phyloP scores from a whole-genome alignment of 2,888 invertebrate genomes.

The Heliconius erato region DNA sequence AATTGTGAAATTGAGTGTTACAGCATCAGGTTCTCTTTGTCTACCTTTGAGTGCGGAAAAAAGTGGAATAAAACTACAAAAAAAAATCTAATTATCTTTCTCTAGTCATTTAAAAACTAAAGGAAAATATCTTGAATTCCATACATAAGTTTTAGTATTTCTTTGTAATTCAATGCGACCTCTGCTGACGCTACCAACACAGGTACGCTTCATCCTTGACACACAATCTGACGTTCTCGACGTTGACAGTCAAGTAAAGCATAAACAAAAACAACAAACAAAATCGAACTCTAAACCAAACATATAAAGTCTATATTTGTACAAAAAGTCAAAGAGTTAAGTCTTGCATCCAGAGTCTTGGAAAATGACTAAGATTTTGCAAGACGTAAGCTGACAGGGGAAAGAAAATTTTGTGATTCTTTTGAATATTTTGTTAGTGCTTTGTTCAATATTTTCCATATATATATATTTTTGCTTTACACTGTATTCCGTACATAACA shows the following conservation, averaged over 20 bases:
- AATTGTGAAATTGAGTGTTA: too few species aligned
- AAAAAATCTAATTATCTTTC: neutral
- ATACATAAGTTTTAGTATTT: constrained; percentile 12
- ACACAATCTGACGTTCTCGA: constrained; percentile 52
- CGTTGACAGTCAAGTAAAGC: constrained; percentile 50
- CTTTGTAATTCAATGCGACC: constrained; percentile 46
- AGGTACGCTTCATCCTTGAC: constrained; percentile 53
- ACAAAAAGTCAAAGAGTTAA: constrained; percentile 7
- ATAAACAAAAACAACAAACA: constrained; percentile 32
- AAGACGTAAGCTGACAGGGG: constrained; percentile 39
- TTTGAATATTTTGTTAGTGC: constrained; percentile 34
- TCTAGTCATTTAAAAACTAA: neutral
- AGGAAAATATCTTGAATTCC: neutral
- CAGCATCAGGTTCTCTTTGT: neutral
- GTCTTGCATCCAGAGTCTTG: constrained; percentile 42
- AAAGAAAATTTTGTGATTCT: constrained; percentile 43
- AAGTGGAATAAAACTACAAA: neutral
- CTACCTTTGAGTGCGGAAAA: neutral
- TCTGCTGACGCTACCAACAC: constrained; percentile 49
- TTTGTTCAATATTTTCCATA: neutral
- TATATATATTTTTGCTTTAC: too few species aligned
- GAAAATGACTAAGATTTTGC: constrained; percentile 45
- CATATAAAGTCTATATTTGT: constrained; percentile 28
- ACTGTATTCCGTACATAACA: too few species aligned
- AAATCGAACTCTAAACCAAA: constrained; percentile 38